phyloP scores from a whole-genome alignment of 1,140 invertebrate genomes.

The Melanaphis sacchari region DNA sequence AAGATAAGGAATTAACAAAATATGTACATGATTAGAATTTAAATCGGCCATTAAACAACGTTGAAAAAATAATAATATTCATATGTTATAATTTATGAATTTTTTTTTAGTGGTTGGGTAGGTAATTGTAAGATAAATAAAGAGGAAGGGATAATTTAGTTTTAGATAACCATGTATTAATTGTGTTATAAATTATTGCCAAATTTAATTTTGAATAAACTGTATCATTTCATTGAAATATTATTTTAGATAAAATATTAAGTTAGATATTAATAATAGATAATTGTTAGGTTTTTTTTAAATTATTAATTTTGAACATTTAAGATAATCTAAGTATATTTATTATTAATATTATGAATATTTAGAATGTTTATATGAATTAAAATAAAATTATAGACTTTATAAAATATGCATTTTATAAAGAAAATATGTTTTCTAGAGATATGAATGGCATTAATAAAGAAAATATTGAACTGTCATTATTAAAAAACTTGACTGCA shows the following conservation, averaged over 20 bases:
- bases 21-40: background rate
- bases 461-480: conserved; percentile 66
- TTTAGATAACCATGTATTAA: background rate
- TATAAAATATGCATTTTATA: background rate
- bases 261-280: background rate
- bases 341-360: background rate
- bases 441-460: conserved; percentile 66
- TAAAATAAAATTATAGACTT: background rate
- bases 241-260: background rate
- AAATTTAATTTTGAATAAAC: background rate
- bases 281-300: background rate
- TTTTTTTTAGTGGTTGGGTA: background rate
- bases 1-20: background rate
- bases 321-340: background rate
- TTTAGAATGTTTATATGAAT: background rate
- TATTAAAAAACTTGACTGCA: conserved; percentile 66
- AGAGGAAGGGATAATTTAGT: background rate
- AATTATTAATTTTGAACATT: background rate
- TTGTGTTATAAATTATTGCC: background rate
- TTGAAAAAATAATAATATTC: background rate
- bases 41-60: too few relatives aligned
- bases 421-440: background rate
- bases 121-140: background rate
- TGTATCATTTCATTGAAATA: background rate
- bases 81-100: too few relatives aligned